Percentiles rank a stretch among this genome's conserved stretches.
These are phyloP conservation scores for Lagodon rhomboides DNA, from an alignment of 2,797 vertebrate species.

Conservation along the genomic window DNA sequence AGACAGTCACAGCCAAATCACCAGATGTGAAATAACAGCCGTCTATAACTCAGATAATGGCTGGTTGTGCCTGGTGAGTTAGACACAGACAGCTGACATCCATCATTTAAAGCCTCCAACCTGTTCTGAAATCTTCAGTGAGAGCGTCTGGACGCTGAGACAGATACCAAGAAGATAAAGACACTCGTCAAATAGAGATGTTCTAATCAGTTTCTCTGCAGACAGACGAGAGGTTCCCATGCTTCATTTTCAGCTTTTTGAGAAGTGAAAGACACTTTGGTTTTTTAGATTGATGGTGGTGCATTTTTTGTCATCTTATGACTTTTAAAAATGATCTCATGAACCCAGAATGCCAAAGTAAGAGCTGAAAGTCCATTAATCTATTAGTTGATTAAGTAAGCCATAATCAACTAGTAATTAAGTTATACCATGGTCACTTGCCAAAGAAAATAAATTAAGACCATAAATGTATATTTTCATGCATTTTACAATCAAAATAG, in stretches of 20 bases:
- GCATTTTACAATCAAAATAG: no score
- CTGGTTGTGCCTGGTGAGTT: constrained; percentile 10
- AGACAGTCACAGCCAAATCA: constrained; percentile 13
- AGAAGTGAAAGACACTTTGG: neutral
- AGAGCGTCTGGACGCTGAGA: neutral
- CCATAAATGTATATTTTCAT: no score
- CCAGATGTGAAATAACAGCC: constrained; percentile 38
- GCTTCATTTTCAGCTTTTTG: neutral
- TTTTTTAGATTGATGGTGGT: neutral
- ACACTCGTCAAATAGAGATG: neutral
- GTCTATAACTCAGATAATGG: constrained; percentile 41
- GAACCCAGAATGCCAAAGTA: neutral
- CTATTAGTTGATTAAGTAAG: neutral
- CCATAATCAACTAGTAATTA: no score
- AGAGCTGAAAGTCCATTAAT: neutral
- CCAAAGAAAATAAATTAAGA: no score
- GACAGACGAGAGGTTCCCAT: neutral
- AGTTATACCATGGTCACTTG: no score
- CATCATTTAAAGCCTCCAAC: constrained; percentile 52
- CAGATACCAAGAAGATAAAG: neutral
- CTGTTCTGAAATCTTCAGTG: constrained; percentile 16
- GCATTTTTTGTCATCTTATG: neutral
- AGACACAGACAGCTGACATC: constrained; percentile 36
- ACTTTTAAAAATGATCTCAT: neutral
- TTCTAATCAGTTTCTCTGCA: neutral